A percentile compares a stretch with the other conserved stretches of the same genome.
Evolutionary conservation across 1,140 invertebrate species (phyloP).

Genomic region (Aplysia californica): DNA sequence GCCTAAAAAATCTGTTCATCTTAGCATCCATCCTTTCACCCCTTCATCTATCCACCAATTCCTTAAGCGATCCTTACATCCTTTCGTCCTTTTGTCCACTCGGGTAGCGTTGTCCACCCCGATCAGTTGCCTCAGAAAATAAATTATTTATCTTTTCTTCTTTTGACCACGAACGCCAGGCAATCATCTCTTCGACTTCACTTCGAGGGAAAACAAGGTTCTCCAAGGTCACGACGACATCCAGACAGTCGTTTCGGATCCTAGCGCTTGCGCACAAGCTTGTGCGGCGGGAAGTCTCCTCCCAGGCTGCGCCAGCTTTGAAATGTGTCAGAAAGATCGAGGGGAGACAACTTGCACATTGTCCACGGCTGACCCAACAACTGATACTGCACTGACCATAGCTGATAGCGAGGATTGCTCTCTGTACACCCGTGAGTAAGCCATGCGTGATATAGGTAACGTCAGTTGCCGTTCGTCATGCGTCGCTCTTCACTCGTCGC

Average conservation of each 20-base stretch:
- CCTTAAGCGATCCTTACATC: too few species aligned
- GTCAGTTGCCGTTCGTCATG: too few species aligned
- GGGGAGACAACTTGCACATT: not conserved
- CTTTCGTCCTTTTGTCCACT: too few species aligned
- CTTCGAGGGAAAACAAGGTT: not conserved
- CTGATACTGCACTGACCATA: not conserved
- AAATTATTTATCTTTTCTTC: not conserved
- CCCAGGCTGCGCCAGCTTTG: constrained; percentile 2
- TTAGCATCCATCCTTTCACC: too few species aligned
- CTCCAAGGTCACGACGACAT: not conserved
- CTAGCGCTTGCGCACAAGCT: not conserved
- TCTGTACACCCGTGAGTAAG: constrained; percentile 1
- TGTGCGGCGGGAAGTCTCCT: not conserved
- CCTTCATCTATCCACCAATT: too few species aligned
- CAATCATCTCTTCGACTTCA: constrained; percentile 4
- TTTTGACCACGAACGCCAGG: too few species aligned
- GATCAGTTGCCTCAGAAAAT: too few species aligned
- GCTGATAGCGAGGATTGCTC: not conserved
- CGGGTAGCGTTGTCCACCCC: too few species aligned
- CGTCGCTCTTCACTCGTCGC: too few species aligned
- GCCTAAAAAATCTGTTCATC: too few species aligned
- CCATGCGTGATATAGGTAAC: too few species aligned
- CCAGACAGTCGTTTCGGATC: not conserved
- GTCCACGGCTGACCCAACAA: constrained; percentile 1
- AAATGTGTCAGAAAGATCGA: not conserved